Conservation (phyloP, 30 jellyfish, hydroid and myxozoan genomes). For the Hydractinia echinata region DNA sequence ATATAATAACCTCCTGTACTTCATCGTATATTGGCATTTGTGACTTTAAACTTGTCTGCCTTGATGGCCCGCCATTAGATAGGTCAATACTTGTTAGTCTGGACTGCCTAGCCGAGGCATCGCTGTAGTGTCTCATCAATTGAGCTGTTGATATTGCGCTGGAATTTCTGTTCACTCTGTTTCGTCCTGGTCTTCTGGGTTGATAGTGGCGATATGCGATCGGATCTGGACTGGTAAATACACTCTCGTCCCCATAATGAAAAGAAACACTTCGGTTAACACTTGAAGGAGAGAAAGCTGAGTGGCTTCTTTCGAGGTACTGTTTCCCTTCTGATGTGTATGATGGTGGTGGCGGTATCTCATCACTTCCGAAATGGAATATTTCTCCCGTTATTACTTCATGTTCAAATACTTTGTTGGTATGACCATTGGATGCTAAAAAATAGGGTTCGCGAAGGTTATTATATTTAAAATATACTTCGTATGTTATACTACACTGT, state of each 20-base stretch:
- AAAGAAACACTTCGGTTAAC: background rate
- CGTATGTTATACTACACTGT: too few species aligned
- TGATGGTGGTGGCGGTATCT: background rate
- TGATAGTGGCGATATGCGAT: background rate
- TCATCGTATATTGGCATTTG: too few species aligned
- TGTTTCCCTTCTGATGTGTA: background rate
- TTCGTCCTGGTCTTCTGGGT: conserved; percentile 9
- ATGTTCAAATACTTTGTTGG: conserved; percentile 5
- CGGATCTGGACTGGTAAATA: conserved; percentile 5
- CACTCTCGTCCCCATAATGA: conserved; percentile 12
- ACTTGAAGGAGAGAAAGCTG: conserved; percentile 5
- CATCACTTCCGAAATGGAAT: background rate
- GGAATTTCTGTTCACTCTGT: background rate
- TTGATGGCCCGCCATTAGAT: too few species aligned
- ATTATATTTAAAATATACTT: too few species aligned
- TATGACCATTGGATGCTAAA: conserved; percentile 1
- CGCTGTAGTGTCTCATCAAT: background rate
- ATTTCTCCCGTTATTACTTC: background rate
- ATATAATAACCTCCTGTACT: too few species aligned
- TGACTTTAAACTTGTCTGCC: too few species aligned
- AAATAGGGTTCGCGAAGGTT: background rate
- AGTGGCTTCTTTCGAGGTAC: background rate
- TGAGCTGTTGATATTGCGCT: conserved; percentile 10
- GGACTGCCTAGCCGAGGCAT: background rate
- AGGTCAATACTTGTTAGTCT: background rate